Evolutionary conservation across 2,113 vertebrate species (phyloP), one percentile per base, ranked within the genome.

Genomic region (Tauraco erythrolophus): DNA sequence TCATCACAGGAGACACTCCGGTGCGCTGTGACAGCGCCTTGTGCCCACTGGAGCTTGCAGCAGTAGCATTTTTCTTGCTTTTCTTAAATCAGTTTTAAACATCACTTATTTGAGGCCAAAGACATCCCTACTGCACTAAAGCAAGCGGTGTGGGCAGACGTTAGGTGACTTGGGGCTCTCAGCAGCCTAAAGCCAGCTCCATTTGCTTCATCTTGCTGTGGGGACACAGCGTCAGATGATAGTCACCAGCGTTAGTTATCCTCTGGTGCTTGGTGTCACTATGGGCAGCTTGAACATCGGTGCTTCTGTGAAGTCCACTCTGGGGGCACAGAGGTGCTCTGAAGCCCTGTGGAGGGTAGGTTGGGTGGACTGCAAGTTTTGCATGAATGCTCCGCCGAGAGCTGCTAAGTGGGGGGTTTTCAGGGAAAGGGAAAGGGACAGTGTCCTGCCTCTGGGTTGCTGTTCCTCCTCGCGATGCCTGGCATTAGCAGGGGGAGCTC

Each of bases 351-450:
- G 22, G 33, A 1, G 1, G 13, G 14, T 22, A 16, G 24, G 21
- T 6, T 89, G 66, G 24, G 31, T 84, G 60, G 56, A 23, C 53
- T 57, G 17, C 54, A 41, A 24, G 12, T 53, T 80, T 77, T 27
- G 57, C 4, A 0, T 48, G 24, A 64, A 37, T 43, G 6, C 27
- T 35, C 9, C 56, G 61, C 31, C 14, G 0, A 0, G 17, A 46
- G 62, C 66, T 91, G 50, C 11, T 35, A 30, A 39, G 9, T 31
- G 21, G 12, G 9, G 12, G 11, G 11, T 7, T 10, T 45, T 46
- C 37, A 60, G 50, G 69, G 30, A 8, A 54, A 53, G 21, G 62
- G 31, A 71, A 27, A 17, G 53, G 12, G 58, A 18, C 46, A 19
- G 31, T n/a, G 45, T 11, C 9, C 35, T 41, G 53, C 43, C 23